These are phyloP conservation scores for Polyergus mexicanus DNA, from an alignment of 1,140 invertebrate species.

Conservation along the genomic window DNA sequence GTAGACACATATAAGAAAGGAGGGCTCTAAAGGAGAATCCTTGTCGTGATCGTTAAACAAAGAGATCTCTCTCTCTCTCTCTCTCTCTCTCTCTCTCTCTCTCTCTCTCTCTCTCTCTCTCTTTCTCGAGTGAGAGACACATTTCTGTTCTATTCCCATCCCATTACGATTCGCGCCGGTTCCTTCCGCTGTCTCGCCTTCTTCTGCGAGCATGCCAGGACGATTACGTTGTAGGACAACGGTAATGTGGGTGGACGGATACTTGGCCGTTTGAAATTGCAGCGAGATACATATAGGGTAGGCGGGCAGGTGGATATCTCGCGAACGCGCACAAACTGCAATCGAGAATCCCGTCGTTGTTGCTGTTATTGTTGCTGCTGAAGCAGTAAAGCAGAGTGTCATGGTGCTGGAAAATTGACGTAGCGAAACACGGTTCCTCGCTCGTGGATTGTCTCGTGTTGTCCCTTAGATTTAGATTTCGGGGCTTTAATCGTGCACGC, in stretches of 20 bases:
- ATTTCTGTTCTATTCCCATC: slow-evolving; percentile 41
- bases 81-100: background rate
- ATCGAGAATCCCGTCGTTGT: background rate
- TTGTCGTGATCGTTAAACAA: slow-evolving; percentile 40
- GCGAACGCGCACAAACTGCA: slow-evolving; percentile 10
- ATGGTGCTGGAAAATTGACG: slow-evolving; percentile 13
- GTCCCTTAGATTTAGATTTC: slow-evolving; percentile 46
- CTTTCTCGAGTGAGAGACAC: slow-evolving; percentile 41
- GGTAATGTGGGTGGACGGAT: slow-evolving; percentile 36
- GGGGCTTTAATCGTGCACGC: slow-evolving; percentile 3
- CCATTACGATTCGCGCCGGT: slow-evolving; percentile 22
- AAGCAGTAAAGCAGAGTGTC: slow-evolving; percentile 13
- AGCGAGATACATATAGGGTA: background rate
- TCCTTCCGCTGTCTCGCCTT: background rate
- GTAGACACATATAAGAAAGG: background rate
- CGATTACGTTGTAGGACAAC: background rate
- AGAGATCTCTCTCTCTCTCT: background rate
- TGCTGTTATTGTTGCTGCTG: slow-evolving; percentile 15
- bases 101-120: background rate
- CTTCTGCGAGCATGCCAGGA: background rate
- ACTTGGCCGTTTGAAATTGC: slow-evolving; percentile 28
- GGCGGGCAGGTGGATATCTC: background rate
- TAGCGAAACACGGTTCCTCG: slow-evolving; percentile 10
- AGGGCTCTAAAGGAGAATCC: no score
- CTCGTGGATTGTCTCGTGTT: slow-evolving; percentile 16